Evolutionary conservation across 2,113 vertebrate genomes (phyloP).

Genomic region (Lichenostomus cassidix): DNA sequence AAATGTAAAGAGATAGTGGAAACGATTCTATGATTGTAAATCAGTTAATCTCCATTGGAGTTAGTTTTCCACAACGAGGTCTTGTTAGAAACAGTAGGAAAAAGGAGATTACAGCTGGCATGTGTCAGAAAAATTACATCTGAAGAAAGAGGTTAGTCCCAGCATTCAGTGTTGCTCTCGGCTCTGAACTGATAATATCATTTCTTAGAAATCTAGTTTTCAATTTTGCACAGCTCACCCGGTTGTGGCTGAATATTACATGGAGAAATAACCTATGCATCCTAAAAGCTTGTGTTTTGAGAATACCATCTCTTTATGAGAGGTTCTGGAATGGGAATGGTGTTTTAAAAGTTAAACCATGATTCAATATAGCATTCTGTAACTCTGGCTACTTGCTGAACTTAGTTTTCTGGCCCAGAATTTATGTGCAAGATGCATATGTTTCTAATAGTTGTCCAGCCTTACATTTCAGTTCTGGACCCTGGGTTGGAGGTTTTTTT

Average conservation of each 20-base stretch:
- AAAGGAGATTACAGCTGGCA: conserved; percentile 28
- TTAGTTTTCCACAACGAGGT: conserved; percentile 35
- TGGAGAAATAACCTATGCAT: background rate
- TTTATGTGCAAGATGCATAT: fast-evolving
- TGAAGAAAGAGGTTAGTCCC: conserved; percentile 36
- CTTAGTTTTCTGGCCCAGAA: background rate
- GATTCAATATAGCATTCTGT: background rate
- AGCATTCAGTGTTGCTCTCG: background rate
- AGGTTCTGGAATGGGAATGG: background rate
- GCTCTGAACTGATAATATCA: conserved; percentile 10
- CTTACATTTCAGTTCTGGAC: background rate
- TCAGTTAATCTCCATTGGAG: conserved; percentile 58
- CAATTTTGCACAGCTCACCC: background rate
- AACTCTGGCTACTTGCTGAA: background rate
- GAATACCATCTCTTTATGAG: background rate
- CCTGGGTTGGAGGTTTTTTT: background rate
- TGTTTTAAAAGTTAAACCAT: background rate
- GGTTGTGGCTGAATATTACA: background rate
- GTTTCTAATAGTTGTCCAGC: background rate
- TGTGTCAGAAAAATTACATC: conserved; percentile 62
- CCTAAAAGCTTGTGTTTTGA: background rate
- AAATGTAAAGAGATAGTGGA: conserved; percentile 52
- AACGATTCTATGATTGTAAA: conserved; percentile 57
- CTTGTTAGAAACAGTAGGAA: conserved; percentile 40
- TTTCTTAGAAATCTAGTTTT: conserved; percentile 36